Evolutionary conservation across 2,888 invertebrate genomes (phyloP).

Genomic region (Asteroscopus sphinx): DNA sequence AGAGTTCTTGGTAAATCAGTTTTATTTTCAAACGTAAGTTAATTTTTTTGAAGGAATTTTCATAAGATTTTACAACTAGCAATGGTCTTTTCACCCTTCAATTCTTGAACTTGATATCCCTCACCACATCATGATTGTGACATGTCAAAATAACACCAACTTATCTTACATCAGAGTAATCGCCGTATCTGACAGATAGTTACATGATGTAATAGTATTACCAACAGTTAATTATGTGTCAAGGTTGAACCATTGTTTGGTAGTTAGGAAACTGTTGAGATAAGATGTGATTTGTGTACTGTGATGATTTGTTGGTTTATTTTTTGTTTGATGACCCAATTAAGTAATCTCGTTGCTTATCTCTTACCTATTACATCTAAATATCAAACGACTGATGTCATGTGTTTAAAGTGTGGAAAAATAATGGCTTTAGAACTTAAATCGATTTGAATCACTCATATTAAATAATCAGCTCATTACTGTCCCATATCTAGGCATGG

Average conservation of each 20-base stretch:
- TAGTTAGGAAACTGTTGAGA: conserved; percentile 40
- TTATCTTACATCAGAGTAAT: conserved; percentile 50
- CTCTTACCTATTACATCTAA: too few relatives aligned
- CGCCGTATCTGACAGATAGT: conserved; percentile 45
- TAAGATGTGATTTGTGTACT: conserved; percentile 22
- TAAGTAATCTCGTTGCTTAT: not conserved
- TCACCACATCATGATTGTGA: not conserved
- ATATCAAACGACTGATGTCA: too few relatives aligned
- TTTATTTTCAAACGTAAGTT: not conserved
- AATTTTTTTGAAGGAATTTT: too few relatives aligned
- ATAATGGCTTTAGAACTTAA: too few relatives aligned
- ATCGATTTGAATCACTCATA: too few relatives aligned
- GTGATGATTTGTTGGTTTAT: not conserved
- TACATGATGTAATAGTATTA: conserved; percentile 56
- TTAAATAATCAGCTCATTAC: too few relatives aligned
- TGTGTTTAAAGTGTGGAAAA: too few relatives aligned
- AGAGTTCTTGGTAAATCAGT: too few relatives aligned
- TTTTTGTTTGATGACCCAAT: conserved; percentile 26
- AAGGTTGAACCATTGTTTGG: conserved; percentile 50
- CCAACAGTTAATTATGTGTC: conserved; percentile 54
- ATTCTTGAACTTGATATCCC: conserved; percentile 1
- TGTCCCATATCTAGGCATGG: too few relatives aligned
- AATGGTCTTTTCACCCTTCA: not conserved
- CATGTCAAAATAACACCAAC: conserved; percentile 31
- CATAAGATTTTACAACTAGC: not conserved